Conservation (phyloP, 2,797 vertebrate genomes). For the Sebastes umbrosus region DNA sequence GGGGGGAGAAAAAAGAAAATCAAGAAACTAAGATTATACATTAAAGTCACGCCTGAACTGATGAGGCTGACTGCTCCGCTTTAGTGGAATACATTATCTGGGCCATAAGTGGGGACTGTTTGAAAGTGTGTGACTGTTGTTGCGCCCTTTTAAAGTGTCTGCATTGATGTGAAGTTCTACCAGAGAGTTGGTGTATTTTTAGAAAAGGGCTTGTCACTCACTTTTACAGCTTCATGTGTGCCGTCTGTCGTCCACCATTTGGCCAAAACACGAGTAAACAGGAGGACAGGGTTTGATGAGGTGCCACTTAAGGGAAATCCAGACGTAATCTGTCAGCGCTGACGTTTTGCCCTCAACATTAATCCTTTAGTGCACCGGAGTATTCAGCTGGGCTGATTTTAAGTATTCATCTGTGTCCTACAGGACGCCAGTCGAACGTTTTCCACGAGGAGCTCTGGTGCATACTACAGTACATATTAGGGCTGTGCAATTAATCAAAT, state of each 20-base stretch:
- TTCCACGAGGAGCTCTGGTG: background rate
- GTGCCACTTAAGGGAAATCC: slow-evolving; percentile 35
- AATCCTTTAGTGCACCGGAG: background rate
- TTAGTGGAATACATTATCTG: slow-evolving; percentile 46
- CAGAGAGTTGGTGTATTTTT: slow-evolving; percentile 2
- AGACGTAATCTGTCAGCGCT: slow-evolving; percentile 29
- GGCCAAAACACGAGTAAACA: slow-evolving; percentile 7
- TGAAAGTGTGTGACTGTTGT: slow-evolving; percentile 16
- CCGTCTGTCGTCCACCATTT: background rate
- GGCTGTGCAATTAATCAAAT: too few relatives aligned
- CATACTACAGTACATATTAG: too few relatives aligned
- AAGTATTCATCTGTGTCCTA: background rate
- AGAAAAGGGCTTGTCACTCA: slow-evolving; percentile 26
- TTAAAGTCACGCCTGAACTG: slow-evolving; percentile 49
- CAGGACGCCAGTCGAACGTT: background rate
- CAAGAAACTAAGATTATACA: slow-evolving; percentile 49
- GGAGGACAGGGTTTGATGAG: slow-evolving; percentile 34
- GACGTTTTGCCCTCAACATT: slow-evolving; percentile 13
- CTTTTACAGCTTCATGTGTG: background rate
- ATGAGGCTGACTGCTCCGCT: slow-evolving; percentile 49
- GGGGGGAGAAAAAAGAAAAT: background rate
- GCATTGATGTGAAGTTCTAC: slow-evolving; percentile 3
- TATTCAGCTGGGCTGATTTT: background rate
- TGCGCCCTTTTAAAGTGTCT: slow-evolving; percentile 14
- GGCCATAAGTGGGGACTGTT: slow-evolving; percentile 14